phyloP scores from a whole-genome alignment of 2,888 invertebrate genomes.

The Metellina segmentata region DNA sequence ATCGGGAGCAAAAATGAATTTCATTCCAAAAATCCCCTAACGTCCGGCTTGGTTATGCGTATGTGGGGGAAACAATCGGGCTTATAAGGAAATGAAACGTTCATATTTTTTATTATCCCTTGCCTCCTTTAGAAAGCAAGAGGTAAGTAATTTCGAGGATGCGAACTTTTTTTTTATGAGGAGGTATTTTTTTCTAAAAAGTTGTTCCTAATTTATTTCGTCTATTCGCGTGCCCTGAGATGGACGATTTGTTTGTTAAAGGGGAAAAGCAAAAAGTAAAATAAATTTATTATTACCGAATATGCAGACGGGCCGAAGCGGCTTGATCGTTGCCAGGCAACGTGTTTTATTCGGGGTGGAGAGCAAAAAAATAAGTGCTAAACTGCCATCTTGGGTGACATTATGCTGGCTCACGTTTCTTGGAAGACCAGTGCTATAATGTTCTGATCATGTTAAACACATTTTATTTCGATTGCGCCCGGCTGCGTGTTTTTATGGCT shows the following conservation, averaged over 20 bases:
- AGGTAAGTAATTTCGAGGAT: slow-evolving; percentile 55
- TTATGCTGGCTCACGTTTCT: slow-evolving; percentile 70
- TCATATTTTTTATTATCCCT: slow-evolving; percentile 43
- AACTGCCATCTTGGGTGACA: slow-evolving; percentile 75
- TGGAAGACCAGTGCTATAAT: slow-evolving; percentile 53
- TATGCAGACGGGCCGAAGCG: slow-evolving; percentile 59
- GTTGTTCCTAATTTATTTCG: slow-evolving; percentile 56
- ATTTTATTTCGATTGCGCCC: slow-evolving; percentile 72
- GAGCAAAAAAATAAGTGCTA: slow-evolving; percentile 51
- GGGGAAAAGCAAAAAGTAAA: slow-evolving; percentile 41
- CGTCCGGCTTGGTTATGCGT: slow-evolving; percentile 10
- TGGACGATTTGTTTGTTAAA: slow-evolving; percentile 70
- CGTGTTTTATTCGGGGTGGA: slow-evolving; percentile 53
- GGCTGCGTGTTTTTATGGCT: slow-evolving; percentile 45
- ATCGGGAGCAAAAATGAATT: slow-evolving; percentile 59
- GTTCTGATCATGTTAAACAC: slow-evolving; percentile 74
- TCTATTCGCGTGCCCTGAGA: slow-evolving; percentile 31
- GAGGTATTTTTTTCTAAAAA: slow-evolving; percentile 31
- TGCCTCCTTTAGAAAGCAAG: slow-evolving; percentile 1
- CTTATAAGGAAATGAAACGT: slow-evolving; percentile 62
- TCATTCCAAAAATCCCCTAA: slow-evolving; percentile 50
- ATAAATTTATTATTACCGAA: slow-evolving; percentile 74
- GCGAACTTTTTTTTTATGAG: slow-evolving; percentile 22
- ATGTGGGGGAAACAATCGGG: slow-evolving; percentile 32
- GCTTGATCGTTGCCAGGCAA: slow-evolving; percentile 62